phyloP scores from a whole-genome alignment of 2,113 vertebrate genomes.

The Eonycteris spelaea region DNA sequence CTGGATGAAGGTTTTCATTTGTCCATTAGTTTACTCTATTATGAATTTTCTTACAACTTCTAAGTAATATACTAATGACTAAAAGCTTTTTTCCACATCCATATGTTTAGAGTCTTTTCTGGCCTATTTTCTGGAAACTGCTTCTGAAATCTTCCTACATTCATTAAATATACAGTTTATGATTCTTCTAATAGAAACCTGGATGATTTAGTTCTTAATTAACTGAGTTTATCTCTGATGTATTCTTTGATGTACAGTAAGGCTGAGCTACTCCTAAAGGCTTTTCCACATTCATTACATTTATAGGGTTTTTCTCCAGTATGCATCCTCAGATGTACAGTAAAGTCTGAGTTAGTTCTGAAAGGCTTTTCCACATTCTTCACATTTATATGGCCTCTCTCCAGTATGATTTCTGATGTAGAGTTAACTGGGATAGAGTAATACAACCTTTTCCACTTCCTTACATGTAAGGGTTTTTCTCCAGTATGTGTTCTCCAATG shows the following conservation, averaged over 20 bases:
- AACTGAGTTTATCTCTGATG: conserved; percentile 47
- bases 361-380: conserved; percentile 68
- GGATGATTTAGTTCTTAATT: neutral
- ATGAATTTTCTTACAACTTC: conserved; percentile 18
- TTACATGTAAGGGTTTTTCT: conserved; percentile 67
- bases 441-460: conserved; percentile 68
- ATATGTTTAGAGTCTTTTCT: neutral
- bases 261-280: conserved; percentile 63
- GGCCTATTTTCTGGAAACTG: neutral
- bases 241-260: conserved; percentile 62
- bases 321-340: conserved; percentile 61
- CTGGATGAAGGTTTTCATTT: conserved; percentile 19
- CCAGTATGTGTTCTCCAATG: conserved; percentile 77
- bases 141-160: neutral
- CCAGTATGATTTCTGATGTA: conserved; percentile 66
- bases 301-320: conserved; percentile 68
- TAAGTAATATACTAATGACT: conserved; percentile 4
- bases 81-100: conserved; percentile 8
- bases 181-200: neutral
- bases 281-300: conserved; percentile 58
- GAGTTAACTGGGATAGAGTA: conserved; percentile 60
- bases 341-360: conserved; percentile 64
- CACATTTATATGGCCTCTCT: conserved; percentile 64
- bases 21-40: neutral
- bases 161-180: neutral